phyloP scores from a whole-genome alignment of 2,797 vertebrate genomes.

The Crypturellus tataupa region DNA sequence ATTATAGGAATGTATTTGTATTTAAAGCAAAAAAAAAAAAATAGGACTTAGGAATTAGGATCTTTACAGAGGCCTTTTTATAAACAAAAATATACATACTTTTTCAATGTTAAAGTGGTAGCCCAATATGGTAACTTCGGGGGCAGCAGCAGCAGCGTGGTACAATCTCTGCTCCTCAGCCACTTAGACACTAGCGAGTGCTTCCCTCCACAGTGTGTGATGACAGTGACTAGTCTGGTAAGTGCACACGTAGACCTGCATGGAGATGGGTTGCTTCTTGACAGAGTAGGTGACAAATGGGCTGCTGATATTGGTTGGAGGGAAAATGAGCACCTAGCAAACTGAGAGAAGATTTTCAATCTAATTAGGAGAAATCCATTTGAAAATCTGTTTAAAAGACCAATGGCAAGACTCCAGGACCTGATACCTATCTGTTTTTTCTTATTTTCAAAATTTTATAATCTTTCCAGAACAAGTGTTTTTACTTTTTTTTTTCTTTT shows the following conservation, averaged over 20 bases:
- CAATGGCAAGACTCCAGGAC: not conserved
- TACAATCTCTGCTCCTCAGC: not conserved
- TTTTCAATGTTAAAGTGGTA: not conserved
- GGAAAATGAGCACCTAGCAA: not conserved
- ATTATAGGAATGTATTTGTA: not conserved
- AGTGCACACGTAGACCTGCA: accelerated
- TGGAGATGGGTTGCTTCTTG: not conserved
- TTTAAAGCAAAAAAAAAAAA: not conserved
- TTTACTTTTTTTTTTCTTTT: not conserved
- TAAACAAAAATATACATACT: not conserved
- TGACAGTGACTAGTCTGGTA: not conserved
- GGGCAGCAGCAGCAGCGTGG: not conserved
- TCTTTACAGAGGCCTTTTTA: not conserved
- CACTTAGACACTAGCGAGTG: not conserved
- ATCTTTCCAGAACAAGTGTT: not conserved
- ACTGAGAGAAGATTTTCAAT: not conserved
- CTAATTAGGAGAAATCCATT: not conserved
- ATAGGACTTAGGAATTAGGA: no score
- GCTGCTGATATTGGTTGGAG: not conserved
- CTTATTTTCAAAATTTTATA: not conserved
- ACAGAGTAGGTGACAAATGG: not conserved
- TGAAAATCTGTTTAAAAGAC: not conserved
- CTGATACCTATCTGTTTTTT: not conserved
- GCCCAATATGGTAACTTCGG: accelerated
- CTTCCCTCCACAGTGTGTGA: not conserved